Evolutionary conservation across 2,113 vertebrate genomes (phyloP), one percentile per base, ranked within the genome.

Genomic region (Furnarius figulus): DNA sequence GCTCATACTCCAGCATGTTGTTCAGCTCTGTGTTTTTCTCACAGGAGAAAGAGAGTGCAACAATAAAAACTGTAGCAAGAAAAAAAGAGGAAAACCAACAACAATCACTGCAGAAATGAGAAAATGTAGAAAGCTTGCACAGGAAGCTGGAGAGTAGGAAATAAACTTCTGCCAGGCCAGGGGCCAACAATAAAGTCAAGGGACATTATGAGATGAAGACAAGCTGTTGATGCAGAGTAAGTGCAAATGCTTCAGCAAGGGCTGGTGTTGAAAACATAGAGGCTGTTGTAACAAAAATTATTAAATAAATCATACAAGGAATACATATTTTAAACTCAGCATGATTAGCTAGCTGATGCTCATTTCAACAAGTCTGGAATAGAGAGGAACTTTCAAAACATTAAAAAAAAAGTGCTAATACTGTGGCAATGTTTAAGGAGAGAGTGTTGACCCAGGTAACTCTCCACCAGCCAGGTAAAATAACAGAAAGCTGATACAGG

Each of bases 401-500:
- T 68, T 6, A 23, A 39, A 33, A 46, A 42, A 39, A 68, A 78
- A 72, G 37, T 53, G 12, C 23, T 62, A 75, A 63, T 56, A 66
- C 27, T 72, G 25, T 56, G 37, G 44, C 53, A 75, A 20, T 75
- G 62, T 93, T 61, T 55, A 62, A 59, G 42, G 55, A 58, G 67
- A 42, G 53, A 76, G 46, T 37, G 66, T 70, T 95, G 87, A 95
- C 74, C 77, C 39, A 80, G 53, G 78, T 89, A 91, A 70, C 10
- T 81, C 40, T 70, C 28, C 71, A 24, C 25, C 50, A 82, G 37
- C 8, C 83, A 77, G 87, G 62, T 83, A 94, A 83, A 85, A 55
- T 83, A 83, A 85, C 75, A 93, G 94, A 93, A 96, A 93, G 77
- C 14, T 93, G 91, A 94, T 96, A 91, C 67, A 80, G 81, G 93